These are phyloP conservation scores for Drosophila persimilis DNA, from an alignment of 1,140 invertebrate species.

Conservation along the genomic window DNA sequence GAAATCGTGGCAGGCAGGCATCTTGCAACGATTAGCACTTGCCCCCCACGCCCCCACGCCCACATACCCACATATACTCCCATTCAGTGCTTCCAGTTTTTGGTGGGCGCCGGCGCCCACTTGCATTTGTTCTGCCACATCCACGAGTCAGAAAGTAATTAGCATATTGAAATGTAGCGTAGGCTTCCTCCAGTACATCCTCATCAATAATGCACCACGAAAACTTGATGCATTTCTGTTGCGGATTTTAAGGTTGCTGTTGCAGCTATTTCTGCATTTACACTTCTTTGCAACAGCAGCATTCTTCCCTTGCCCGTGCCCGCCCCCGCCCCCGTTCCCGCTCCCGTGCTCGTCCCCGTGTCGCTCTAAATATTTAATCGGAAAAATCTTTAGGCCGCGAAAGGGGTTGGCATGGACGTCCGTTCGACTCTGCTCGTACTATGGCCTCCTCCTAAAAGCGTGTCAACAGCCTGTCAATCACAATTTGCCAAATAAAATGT, in stretches of 20 bases:
- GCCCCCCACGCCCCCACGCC: background rate
- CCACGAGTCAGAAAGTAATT: conserved; percentile 66
- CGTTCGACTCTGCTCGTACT: background rate
- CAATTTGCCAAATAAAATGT: conserved; percentile 79
- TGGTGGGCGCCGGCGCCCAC: conserved; percentile 15
- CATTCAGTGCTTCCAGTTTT: background rate
- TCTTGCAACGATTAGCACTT: conserved; percentile 58
- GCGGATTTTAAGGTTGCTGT: conserved; percentile 6
- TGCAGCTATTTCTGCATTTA: conserved; percentile 6
- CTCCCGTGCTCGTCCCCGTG: background rate
- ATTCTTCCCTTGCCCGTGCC: conserved; percentile 1
- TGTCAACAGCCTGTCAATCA: conserved; percentile 77
- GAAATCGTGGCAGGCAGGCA: conserved; percentile 61
- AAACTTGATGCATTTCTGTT: conserved; percentile 41
- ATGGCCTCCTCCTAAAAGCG: conserved; percentile 54
- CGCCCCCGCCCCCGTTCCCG: too few species aligned
- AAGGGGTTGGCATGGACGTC: conserved; percentile 22
- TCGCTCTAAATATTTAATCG: conserved; percentile 68
- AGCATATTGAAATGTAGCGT: conserved; percentile 71
- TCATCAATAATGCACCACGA: conserved; percentile 56
- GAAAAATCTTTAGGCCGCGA: conserved; percentile 41
- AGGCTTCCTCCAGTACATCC: conserved; percentile 16
- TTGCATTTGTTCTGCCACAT: conserved; percentile 44
- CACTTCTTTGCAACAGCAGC: conserved; percentile 50
- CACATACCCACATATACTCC: too few species aligned